Base-by-base conservation (phyloP, 2,797 vertebrate genomes). In the Odontamblyopus lacepedii region DNA sequence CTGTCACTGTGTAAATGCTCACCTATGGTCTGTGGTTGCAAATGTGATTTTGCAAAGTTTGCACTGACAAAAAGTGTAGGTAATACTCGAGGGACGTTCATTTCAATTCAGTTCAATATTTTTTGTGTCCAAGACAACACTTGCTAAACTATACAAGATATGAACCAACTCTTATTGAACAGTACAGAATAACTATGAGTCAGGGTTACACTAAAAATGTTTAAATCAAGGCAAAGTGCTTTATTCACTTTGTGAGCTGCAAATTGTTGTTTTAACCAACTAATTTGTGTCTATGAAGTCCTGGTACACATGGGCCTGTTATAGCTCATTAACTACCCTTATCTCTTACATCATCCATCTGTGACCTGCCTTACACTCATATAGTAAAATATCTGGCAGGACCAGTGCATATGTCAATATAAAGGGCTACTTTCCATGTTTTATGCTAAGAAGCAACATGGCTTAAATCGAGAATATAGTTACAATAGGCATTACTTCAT, bases 331-430 rank as follows among this genome's bases (percentile, higher is more conserved):
- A 62, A 62, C 9, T 26, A 63, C 32, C 19, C 32, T 65, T 65
- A 65, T 65, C 41, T 27, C 27, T 65, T 29, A 65, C 23, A 65
- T 65, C 41, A 50, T 29, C 12, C 63, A 50, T 50, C 41, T 65
- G 63, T 65, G 26, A 27, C 63, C 44, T 48, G 63, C 44, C 63
- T 16, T 29, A 65, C 15, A 65, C 44, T n/a, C 30, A 64, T 29
- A n/a, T 23, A 64, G 23, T 19, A 65, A 65, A 48, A 65, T 65
- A 65, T 50, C 23, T 64, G 35, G 35, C 6, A 44, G 38, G 63
- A 26, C 63, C 44, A 38, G 12, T 27, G 38, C n/a, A 23, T n/a
- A 15, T 64, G 63, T 64, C 38, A 64, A 44, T 64, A 50, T 50
- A 50, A 48, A 65, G 15, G 4, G 13, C 0, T 29, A 48, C 13